Evolutionary conservation across 35 echinoderm and acorn worm genomes (phyloP), one percentile per base, ranked within the genome.

Genomic region (Chiridota heheva): DNA sequence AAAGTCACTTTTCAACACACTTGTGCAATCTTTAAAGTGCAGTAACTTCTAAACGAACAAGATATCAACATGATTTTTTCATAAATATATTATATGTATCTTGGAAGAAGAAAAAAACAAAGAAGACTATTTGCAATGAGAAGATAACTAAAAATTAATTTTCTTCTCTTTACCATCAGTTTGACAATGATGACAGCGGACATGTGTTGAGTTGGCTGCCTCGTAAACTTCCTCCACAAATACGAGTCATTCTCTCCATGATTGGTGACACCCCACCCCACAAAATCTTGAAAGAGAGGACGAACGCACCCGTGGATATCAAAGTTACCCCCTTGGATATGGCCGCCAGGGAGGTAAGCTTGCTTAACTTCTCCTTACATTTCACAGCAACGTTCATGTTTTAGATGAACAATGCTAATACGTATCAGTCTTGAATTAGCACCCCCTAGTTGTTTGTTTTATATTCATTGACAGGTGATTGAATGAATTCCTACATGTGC

Each of bases 191-290:
- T 59, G 88, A 93, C 22, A 81, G 73, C 42, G 62, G 76, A 40
- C 58, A 77, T 46, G 37, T 93, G 7, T 56, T 93, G 45, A 88
- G 90, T 45, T 93, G 90, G 90, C 47, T 93, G 17, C 90, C 90
- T 15, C 30, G 90, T 59, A 84, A 77, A 65, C 63, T 93, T 36
- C 78, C 90, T 0, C 90, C 90, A 22, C 90, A 93, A 73, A 46
- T 93, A 5, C 84, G 90, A 56, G 90, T 93, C 10, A 77, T 93
- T 22, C 58, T 93, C 44, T 87, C 90, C 40, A 93, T 93, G 90
- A 93, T 93, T 20, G 78, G 88, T 32, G 69, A 93, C n/a, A 93
- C 90, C 1, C 90, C 90, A 42, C 90, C 90, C 0, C 90, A 93
- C 49, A 87, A 84, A 33, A 58, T 76, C 4, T 72, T 93, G 4